Base-by-base conservation (phyloP, 2,797 vertebrate genomes). In the Amblyraja radiata region DNA sequence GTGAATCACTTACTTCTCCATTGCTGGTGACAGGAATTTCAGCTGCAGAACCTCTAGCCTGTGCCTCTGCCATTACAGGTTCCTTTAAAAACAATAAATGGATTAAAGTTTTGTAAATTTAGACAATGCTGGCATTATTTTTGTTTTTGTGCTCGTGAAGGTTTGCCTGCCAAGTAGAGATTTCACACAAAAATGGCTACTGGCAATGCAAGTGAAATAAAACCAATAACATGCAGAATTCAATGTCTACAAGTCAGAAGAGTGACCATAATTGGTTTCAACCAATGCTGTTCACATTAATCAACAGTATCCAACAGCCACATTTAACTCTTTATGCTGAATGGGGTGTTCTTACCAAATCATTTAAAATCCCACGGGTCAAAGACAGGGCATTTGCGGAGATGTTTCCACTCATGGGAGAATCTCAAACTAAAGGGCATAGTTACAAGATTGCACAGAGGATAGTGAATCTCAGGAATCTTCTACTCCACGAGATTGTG, bases 21-120 rank as follows among this genome's bases (percentile, higher is more conserved):
- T 99, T 99, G 96, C 97, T 99, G 93, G 98, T 99, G 95, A 99
- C 97, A 25, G 98, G 96, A 94, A 99, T 99, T 96, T 99, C 98
- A 93, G 99, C 98, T 0, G 97, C 98, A 94, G 98, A 97, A 95
- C 97, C 98, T 97, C 97, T 98, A 18, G 97, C 97, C 93, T 96
- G 97, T 93, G 98, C 98, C 94, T 98, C 97, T 95, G 97, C 97
- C 98, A 99, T 99, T 94, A 95, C 95, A 95, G 94, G 95, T 94
- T 96, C 95, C 96, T 96, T 58, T 0, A 96, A 94, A 61, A 94
- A 93, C 32, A 79, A 93, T 0, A 88, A 46, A 93, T 93, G 80
- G 6, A 2, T 28, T 78, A 93, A 93, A 7, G 16, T 10, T 88
- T 68, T 68, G 7, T 32, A 7, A 36, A 65, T 65, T 88, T 23